Evolutionary conservation across 2,797 vertebrate species (phyloP).

Genomic region (Pipistrellus pygmaeus): DNA sequence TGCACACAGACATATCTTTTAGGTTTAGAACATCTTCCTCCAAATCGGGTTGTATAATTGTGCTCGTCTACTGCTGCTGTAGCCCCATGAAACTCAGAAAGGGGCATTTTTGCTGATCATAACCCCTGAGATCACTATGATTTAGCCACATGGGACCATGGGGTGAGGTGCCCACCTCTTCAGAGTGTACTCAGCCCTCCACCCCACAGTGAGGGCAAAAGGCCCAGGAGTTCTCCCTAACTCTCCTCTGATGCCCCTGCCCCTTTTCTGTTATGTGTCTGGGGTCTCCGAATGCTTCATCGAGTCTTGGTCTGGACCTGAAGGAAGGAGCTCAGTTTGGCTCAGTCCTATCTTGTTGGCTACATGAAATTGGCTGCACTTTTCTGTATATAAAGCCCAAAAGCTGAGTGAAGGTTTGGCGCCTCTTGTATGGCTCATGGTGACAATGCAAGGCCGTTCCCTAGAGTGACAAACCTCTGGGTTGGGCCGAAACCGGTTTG

Average conservation of each 20-base stretch:
- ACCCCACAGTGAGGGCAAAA: not conserved
- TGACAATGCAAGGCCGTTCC: not conserved
- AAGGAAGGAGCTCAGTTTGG: not conserved
- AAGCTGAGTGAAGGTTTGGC: not conserved
- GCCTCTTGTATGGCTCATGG: not conserved
- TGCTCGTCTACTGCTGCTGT: not conserved
- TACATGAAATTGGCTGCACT: not conserved
- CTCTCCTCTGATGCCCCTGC: not conserved
- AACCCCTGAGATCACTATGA: not conserved
- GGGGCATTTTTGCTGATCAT: not conserved
- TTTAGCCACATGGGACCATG: not conserved
- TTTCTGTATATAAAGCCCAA: not conserved
- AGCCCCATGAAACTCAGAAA: not conserved
- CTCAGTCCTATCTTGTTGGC: not conserved
- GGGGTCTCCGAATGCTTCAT: not conserved
- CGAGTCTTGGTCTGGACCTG: not conserved
- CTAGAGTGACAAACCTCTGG: not conserved
- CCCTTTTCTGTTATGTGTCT: not conserved
- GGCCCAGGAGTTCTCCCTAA: not conserved
- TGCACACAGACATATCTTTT: not conserved
- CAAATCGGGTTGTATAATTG: not conserved
- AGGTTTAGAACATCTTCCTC: not conserved
- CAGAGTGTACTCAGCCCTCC: not conserved
- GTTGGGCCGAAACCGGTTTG: too few relatives aligned
- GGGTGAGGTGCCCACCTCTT: not conserved